Base-by-base conservation (phyloP, 2,113 vertebrate species). In the Paradisaea rubra region DNA sequence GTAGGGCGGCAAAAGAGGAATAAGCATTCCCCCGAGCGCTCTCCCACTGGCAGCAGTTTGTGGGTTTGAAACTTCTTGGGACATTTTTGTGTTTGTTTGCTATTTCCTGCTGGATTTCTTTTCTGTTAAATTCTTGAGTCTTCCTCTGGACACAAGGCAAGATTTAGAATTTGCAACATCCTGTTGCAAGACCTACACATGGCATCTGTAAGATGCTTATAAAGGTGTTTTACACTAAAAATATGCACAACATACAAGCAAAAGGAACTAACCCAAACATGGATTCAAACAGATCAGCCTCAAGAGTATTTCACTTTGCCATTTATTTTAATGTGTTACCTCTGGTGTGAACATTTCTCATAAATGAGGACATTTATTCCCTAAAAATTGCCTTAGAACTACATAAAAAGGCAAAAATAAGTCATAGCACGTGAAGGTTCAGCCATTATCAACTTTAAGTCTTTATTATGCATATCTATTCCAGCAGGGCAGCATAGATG, bases 41-140 rank as follows among this genome's bases (percentile, higher is more conserved):
- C 25, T 68, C 56, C 31, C 30, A 28, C 2, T 9, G 22, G 4
- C 41, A 28, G 13, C 2, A 74, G 6, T 47, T 54, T 10, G 18
- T 24, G 35, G 8, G 1, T 65, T 84, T 70, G 16, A 50, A 66
- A 47, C 2, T 54, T 61, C 15, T 41, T 24, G 31, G 28, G 23
- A n/a, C 10, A 2, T 21, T 60, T 64, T 49, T n/a, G 17, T 23
- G 11, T 39, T 85, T 57, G 18, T 53, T 92, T 70, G 31, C 1
- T 3, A 27, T 50, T 77, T 82, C 19, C 42, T 22, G 22, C 35
- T 13, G 6, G 33, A 80, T 65, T 91, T 77, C 1, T 76, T 73
- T 14, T 13, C 66, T 9, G 11, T 41, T 3, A 18, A 59, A 28
- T 41, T 56, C 28, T 45, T 0, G 0, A 59, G 10, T 42, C 52